These are phyloP conservation scores for Eupeodes corollae DNA, from an alignment of 1,140 invertebrate genomes.

Conservation along the genomic window DNA sequence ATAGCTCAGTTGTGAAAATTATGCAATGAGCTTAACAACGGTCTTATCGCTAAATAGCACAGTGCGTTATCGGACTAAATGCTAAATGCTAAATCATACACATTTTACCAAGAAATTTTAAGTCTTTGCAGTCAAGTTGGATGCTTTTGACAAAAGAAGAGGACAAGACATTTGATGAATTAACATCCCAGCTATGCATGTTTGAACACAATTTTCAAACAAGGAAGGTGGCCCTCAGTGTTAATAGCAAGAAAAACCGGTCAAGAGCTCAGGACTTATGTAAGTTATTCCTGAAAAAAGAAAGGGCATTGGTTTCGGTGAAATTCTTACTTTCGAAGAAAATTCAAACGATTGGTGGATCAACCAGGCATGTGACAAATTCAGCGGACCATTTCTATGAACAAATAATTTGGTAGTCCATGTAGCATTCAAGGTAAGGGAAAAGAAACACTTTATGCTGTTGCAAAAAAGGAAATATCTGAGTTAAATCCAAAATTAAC, in stretches of 20 bases:
- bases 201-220: slow-evolving; percentile 2
- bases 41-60: not conserved
- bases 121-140: slow-evolving; percentile 2
- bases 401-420: slow-evolving; percentile 10
- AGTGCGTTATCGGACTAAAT: slow-evolving; percentile 1
- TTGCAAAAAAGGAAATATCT: slow-evolving; percentile 14
- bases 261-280: slow-evolving; percentile 6
- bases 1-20: not conserved
- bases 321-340: slow-evolving; percentile 5
- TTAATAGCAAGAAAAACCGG: no score
- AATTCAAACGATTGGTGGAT: slow-evolving; percentile 15
- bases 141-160: no score
- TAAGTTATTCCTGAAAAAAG: slow-evolving; percentile 19
- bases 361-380: slow-evolving; percentile 23
- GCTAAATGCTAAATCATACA: slow-evolving; percentile 1
- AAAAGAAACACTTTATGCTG: slow-evolving; percentile 14
- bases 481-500: no score
- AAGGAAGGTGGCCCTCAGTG: no score
- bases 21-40: slow-evolving; percentile 1
- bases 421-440: slow-evolving; percentile 14
- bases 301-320: slow-evolving; percentile 16
- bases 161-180: slow-evolving; percentile 3
- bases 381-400: slow-evolving; percentile 13
- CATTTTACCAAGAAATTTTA: slow-evolving; percentile 2
- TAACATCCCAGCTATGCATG: slow-evolving; percentile 2